Conservation (phyloP, 2,113 vertebrate species). For the Tichodroma muraria region DNA sequence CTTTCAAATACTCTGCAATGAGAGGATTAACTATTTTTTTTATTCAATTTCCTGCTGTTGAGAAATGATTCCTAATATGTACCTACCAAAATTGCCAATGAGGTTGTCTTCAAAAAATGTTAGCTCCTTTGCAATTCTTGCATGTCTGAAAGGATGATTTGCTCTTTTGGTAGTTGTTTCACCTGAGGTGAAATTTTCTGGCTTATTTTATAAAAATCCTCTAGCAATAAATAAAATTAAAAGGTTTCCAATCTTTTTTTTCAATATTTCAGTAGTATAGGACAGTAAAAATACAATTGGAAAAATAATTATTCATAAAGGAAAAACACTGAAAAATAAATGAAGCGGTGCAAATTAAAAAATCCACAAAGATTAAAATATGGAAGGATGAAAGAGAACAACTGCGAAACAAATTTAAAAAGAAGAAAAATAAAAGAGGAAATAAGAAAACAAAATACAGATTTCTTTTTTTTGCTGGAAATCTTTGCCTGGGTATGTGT, state of each 20-base stretch:
- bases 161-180: not conserved
- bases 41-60: not conserved
- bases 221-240: not conserved
- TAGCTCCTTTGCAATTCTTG: not conserved
- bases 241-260: not conserved
- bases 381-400: not conserved
- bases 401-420: not conserved
- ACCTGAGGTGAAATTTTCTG: not conserved
- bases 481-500: fast-evolving
- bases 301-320: not conserved
- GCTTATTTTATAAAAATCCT: not conserved
- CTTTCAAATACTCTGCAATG: not conserved
- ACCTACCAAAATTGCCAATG: not conserved
- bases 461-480: not conserved
- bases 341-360: not conserved
- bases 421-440: not conserved
- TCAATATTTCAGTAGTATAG: not conserved
- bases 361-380: not conserved
- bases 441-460: not conserved
- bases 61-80: not conserved
- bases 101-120: not conserved
- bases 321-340: not conserved
- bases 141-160: not conserved
- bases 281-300: not conserved
- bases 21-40: not conserved